Percentiles rank a stretch among this genome's conserved stretches.
Evolutionary conservation across 2,888 invertebrate species (phyloP).

Genomic region (Candidula unifasciata): DNA sequence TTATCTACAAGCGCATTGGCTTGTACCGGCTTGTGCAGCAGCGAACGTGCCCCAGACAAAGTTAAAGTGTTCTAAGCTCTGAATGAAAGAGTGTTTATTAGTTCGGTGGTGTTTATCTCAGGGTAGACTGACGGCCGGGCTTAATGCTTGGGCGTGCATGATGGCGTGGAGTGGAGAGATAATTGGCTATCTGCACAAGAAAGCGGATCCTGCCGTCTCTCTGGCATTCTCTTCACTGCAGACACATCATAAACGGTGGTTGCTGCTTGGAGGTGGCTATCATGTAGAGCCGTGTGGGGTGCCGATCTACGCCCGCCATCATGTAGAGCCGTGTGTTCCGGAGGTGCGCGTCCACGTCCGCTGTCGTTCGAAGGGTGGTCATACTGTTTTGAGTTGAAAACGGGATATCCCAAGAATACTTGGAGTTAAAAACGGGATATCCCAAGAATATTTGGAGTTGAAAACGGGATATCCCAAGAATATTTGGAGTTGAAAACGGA

Average conservation of each 20-base stretch:
- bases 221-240: too few relatives aligned
- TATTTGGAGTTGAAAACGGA: too few relatives aligned
- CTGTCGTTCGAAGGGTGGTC: neutral
- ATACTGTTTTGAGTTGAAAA: too few relatives aligned
- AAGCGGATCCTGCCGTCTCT: neutral
- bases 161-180: neutral
- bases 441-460: too few relatives aligned
- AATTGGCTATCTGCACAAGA: constrained; percentile 6
- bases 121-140: constrained; percentile 14
- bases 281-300: too few relatives aligned
- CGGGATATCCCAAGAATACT: too few relatives aligned
- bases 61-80: neutral
- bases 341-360: too few relatives aligned
- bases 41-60: neutral
- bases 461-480: too few relatives aligned
- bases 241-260: neutral
- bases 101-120: neutral
- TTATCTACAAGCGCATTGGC: neutral
- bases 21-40: neutral
- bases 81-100: constrained; percentile 21
- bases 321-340: too few relatives aligned
- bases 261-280: neutral
- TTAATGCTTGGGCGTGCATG: neutral
- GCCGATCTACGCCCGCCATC: too few relatives aligned
- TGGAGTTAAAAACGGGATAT: too few relatives aligned